These are phyloP conservation scores for Anagyrus pseudococci DNA, from an alignment of 2,888 invertebrate species.

Conservation along the genomic window DNA sequence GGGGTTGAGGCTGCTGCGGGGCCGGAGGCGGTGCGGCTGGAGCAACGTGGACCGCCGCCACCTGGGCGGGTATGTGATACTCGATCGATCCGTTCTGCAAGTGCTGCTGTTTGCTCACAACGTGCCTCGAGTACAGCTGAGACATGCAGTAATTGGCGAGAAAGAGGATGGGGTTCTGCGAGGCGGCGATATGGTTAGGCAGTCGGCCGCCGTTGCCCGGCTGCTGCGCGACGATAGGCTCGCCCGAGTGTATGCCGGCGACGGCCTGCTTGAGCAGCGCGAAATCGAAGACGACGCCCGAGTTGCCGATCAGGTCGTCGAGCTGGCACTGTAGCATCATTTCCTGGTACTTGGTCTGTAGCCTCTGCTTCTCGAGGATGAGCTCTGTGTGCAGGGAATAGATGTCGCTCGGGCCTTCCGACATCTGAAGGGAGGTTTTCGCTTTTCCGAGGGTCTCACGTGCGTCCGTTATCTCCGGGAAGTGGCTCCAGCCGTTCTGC, in stretches of 20 bases:
- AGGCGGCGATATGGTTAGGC: slow-evolving; percentile 57
- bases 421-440: slow-evolving; percentile 67
- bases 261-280: slow-evolving; percentile 72
- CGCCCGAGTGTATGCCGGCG: slow-evolving; percentile 69
- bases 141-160: slow-evolving; percentile 81
- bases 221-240: slow-evolving; percentile 57
- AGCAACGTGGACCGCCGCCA: slow-evolving; percentile 42
- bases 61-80: slow-evolving; percentile 46
- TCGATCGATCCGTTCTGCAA: slow-evolving; percentile 65
- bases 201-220: slow-evolving; percentile 51
- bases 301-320: slow-evolving; percentile 73
- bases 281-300: slow-evolving; percentile 73
- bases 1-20: slow-evolving; percentile 45
- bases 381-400: slow-evolving; percentile 69
- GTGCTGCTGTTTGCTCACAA: slow-evolving; percentile 68
- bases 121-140: slow-evolving; percentile 73
- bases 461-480: slow-evolving; percentile 71
- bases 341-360: slow-evolving; percentile 74
- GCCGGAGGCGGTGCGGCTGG: slow-evolving; percentile 19
- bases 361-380: slow-evolving; percentile 71
- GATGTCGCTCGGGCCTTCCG: slow-evolving; percentile 69
- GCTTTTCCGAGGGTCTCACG: slow-evolving; percentile 70
- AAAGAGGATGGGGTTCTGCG: slow-evolving; percentile 74
- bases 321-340: slow-evolving; percentile 76
- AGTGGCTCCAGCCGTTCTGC: slow-evolving; percentile 71